Base-by-base conservation (phyloP, 2,888 invertebrate genomes). In the Rhamnusium bicolor region DNA sequence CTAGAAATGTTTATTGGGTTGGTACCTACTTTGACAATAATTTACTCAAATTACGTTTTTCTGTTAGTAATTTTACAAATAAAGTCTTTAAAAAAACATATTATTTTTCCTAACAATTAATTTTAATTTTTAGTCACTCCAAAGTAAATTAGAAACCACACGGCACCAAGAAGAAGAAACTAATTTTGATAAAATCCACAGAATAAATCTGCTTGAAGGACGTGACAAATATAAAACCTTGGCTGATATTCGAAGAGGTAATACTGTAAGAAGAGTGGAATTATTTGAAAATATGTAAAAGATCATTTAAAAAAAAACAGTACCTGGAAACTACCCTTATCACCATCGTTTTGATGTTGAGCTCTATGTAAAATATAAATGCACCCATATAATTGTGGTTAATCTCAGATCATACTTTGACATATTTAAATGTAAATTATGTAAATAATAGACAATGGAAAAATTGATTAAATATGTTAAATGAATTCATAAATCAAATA, bases 201-300 rank as follows among this genome's bases (percentile, higher is more conserved):
- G 86, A 75, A 81, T 85, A 21, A 88, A 88, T 79, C 67, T 88
- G 12, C 72, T 77, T 32, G 83, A 85, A 71, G 87, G 87, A n/a
- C 76, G 82, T 4, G 83, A 86, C 72, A 88, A 88, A 80, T 88
- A 86, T 76, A 86, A 87, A 76, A 88, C 88, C 32, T 78, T 88
- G 67, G 80, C 83, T 1, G 86, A 87, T 76, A 87, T 88, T 75
- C 82, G 88, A 56, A 83, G 85, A 74, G 88, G 88, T 56, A 88
- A 88, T 74, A 88, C 88, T 1, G 82, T 83, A n/a, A 74, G 88
- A 74, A 80, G 88, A 62, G 86, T 87, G 1, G 88, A 88, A 71
- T 81, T 87, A 83, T 88, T 87, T 79, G 88, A 88, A 79, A 88
- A 87, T 79, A 81, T 87, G 82, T 87, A 83, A 78, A 63, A 1